Conservation (phyloP, 2,113 vertebrate species). For the Atherinomorus stipes region DNA sequence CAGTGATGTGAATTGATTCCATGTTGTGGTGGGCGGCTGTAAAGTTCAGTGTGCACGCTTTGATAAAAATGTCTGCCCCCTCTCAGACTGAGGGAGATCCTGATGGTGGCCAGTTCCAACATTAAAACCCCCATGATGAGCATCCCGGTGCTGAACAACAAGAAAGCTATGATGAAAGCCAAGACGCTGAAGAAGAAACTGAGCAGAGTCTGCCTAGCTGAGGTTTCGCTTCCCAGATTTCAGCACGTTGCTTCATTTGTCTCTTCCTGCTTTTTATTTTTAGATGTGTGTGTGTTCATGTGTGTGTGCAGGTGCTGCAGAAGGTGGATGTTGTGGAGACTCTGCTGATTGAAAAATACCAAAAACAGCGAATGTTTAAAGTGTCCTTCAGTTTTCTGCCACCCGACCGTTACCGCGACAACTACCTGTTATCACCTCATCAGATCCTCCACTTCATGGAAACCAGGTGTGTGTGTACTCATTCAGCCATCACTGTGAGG, state of each 20-base stretch:
- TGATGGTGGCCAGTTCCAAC: slow-evolving; percentile 92
- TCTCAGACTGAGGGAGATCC: slow-evolving; percentile 91
- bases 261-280: neutral
- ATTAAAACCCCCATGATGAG: slow-evolving; percentile 99
- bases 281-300: slow-evolving; percentile 18
- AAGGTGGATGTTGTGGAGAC: slow-evolving; percentile 90
- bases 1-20: too few relatives aligned
- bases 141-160: slow-evolving; percentile 89
- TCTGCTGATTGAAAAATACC: slow-evolving; percentile 72
- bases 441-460: slow-evolving; percentile 93
- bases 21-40: too few relatives aligned
- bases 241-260: neutral
- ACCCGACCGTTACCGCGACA: slow-evolving; percentile 85
- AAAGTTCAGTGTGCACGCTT: too few relatives aligned
- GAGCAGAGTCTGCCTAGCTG: slow-evolving; percentile 89
- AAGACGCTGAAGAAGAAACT: slow-evolving; percentile 89
- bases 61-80: neutral
- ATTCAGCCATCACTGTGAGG: too few relatives aligned
- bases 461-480: slow-evolving; percentile 85
- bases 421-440: slow-evolving; percentile 87
- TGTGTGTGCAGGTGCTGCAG: slow-evolving; percentile 86
- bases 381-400: slow-evolving; percentile 90
- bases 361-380: slow-evolving; percentile 84
- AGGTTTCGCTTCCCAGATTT: slow-evolving; percentile 81
- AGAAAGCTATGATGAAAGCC: slow-evolving; percentile 88